These are phyloP conservation scores for Phocoena phocoena DNA, from an alignment of 2,113 vertebrate species.

Conservation along the genomic window DNA sequence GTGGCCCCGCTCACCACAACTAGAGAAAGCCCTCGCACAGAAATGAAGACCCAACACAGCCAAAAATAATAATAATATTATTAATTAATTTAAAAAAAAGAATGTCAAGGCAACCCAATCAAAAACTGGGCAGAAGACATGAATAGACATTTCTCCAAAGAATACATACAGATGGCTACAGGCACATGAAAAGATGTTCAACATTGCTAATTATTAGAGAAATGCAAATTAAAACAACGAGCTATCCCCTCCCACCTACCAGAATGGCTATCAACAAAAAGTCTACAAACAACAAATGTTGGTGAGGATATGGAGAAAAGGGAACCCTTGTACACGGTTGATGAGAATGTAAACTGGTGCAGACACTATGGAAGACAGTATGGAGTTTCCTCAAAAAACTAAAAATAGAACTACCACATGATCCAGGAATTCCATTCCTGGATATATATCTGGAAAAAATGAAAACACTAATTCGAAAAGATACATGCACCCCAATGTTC, in stretches of 20 bases:
- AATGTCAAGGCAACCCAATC: background rate
- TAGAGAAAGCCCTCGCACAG: too few species aligned
- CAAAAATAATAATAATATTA: too few species aligned
- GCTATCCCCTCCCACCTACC: background rate
- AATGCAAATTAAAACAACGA: background rate
- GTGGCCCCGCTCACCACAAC: too few species aligned
- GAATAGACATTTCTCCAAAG: background rate
- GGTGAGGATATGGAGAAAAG: background rate
- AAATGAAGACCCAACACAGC: too few species aligned
- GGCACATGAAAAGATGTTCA: background rate
- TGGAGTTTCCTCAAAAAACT: background rate
- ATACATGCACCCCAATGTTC: background rate
- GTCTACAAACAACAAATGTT: background rate
- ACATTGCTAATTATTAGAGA: background rate
- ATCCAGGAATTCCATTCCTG: background rate
- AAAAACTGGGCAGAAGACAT: background rate
- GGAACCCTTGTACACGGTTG: background rate
- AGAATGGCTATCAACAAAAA: background rate
- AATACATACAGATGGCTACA: background rate
- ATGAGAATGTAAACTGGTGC: background rate
- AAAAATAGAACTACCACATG: background rate
- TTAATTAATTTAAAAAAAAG: too few species aligned
- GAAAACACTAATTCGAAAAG: background rate
- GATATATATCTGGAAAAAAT: background rate
- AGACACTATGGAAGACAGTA: background rate